Percentiles rank a stretch among this genome's conserved stretches.
Conservation (phyloP, 2,888 invertebrate genomes). For the Agapetus fuscipes region DNA sequence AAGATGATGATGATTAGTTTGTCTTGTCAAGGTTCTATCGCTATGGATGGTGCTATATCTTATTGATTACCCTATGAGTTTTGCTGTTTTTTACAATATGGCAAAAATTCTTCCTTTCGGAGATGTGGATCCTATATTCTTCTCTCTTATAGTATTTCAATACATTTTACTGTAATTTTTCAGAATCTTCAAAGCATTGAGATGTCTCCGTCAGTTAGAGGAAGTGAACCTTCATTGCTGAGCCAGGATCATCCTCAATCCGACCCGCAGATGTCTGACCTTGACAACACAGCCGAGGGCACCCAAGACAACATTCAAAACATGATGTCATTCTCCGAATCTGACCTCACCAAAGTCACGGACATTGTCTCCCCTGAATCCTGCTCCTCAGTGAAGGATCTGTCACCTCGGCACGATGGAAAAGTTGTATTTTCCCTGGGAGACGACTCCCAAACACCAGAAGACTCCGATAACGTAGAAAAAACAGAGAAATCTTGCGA, state of each 20-base stretch:
- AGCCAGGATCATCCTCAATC: slow-evolving; percentile 38
- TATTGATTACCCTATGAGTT: no score
- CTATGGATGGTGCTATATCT: no score
- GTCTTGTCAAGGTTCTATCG: no score
- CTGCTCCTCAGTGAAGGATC: slow-evolving; percentile 11
- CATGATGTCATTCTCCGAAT: slow-evolving; percentile 30
- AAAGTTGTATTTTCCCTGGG: slow-evolving; percentile 38
- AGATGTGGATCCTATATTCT: no score
- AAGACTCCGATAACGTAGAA: slow-evolving; percentile 1
- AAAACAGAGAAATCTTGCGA: no score
- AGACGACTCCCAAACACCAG: slow-evolving; percentile 22
- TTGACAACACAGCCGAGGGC: neutral
- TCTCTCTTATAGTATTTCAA: no score
- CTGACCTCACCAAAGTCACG: slow-evolving; percentile 30
- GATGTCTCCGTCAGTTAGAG: slow-evolving; percentile 39
- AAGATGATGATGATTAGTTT: no score
- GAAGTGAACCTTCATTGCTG: slow-evolving; percentile 36
- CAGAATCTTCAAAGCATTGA: slow-evolving; percentile 35
- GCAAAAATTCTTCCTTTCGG: no score
- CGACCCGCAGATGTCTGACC: slow-evolving; percentile 24
- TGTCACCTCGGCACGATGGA: slow-evolving; percentile 21
- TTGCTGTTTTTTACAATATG: no score
- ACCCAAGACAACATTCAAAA: slow-evolving; percentile 13
- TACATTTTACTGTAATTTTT: no score
- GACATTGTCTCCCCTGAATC: slow-evolving; percentile 16